Evolutionary conservation across 2,888 invertebrate species (phyloP).

Genomic region (Protonemura montana): DNA sequence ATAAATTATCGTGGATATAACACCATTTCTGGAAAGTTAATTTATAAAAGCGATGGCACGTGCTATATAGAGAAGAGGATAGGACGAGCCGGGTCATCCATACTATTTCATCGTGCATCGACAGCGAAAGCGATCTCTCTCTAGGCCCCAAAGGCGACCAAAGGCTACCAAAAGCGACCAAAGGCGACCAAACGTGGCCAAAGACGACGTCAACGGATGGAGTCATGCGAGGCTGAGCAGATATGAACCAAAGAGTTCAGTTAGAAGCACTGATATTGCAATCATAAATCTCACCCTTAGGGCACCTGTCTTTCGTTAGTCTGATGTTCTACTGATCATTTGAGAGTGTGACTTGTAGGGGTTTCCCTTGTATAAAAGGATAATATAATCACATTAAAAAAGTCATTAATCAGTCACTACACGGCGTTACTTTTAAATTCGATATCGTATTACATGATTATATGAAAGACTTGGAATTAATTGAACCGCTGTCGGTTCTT

Average conservation of each 20-base stretch:
- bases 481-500: background rate
- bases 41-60: background rate
- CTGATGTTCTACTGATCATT: background rate
- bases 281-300: slow-evolving; percentile 16
- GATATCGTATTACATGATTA: slow-evolving; percentile 12
- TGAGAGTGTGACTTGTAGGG: slow-evolving; percentile 8
- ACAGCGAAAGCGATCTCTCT: background rate
- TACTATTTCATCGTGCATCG: background rate
- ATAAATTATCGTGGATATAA: background rate
- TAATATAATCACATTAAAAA: background rate
- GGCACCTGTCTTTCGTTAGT: slow-evolving; percentile 16
- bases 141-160: background rate
- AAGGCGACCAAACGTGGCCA: too few relatives aligned
- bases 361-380: background rate
- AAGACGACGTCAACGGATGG: too few relatives aligned
- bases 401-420: background rate
- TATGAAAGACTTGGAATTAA: background rate
- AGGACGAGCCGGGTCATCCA: background rate
- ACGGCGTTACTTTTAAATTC: background rate
- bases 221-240: background rate
- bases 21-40: background rate
- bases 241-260: background rate
- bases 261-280: slow-evolving; percentile 22
- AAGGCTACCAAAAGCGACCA: too few relatives aligned
- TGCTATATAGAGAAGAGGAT: background rate